Percentiles rank a stretch among this genome's conserved stretches.
Conservation (phyloP, 2,888 invertebrate species). For the Dilophus febrilis region DNA sequence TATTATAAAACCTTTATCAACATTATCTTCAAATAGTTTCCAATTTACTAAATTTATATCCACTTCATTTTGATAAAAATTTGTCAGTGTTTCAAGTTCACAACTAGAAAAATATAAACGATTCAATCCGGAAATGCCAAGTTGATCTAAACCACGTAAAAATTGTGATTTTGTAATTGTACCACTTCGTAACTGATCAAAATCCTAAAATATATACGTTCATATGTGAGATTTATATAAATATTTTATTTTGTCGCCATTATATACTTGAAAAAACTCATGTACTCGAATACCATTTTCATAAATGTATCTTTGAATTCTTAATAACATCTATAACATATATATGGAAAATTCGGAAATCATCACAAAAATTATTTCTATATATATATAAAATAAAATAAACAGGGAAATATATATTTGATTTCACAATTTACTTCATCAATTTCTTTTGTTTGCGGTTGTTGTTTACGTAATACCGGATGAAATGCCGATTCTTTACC, state of each 20-base stretch:
- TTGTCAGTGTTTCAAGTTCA: conserved; percentile 45
- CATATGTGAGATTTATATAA: neutral
- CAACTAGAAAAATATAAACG: conserved; percentile 38
- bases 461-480: conserved; percentile 36
- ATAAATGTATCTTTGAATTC: conserved; percentile 49
- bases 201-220: conserved; percentile 34
- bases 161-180: conserved; percentile 53
- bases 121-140: conserved; percentile 43
- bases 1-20: conserved; percentile 49
- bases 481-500: conserved; percentile 38
- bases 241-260: neutral
- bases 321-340: conserved; percentile 28
- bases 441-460: conserved; percentile 34
- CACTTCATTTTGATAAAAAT: conserved; percentile 54
- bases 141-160: conserved; percentile 45
- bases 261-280: conserved; percentile 47
- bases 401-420: too few relatives aligned
- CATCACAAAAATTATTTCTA: neutral
- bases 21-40: conserved; percentile 60
- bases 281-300: conserved; percentile 45
- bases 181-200: conserved; percentile 49
- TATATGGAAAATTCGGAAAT: too few relatives aligned
- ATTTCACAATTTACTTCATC: conserved; percentile 29
- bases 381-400: neutral
- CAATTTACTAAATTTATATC: conserved; percentile 51